phyloP scores from a whole-genome alignment of 92 coral and sea anemone genomes.

The Heliopora coerulea region DNA sequence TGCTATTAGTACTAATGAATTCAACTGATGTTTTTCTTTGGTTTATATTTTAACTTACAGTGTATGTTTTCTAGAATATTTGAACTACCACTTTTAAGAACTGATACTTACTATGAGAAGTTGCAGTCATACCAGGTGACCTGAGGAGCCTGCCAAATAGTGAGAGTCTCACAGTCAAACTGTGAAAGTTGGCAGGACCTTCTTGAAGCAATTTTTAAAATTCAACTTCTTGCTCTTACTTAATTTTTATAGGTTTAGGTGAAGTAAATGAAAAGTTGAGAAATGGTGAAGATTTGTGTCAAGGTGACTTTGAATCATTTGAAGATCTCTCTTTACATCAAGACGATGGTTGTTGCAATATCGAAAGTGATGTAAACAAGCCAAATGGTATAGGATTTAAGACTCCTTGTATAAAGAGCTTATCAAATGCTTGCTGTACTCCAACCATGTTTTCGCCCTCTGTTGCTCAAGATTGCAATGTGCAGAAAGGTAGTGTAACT shows the following conservation, averaged over 20 bases:
- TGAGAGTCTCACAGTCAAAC: too few relatives aligned
- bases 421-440: slow-evolving; percentile 12
- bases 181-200: too few relatives aligned
- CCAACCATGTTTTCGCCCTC: slow-evolving; percentile 19
- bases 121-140: too few relatives aligned
- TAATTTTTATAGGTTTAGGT: slow-evolving; percentile 72
- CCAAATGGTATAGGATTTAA: slow-evolving; percentile 9
- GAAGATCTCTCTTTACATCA: slow-evolving; percentile 20
- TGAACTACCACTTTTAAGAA: too few relatives aligned
- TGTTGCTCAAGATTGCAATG: neutral
- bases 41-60: too few relatives aligned
- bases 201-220: too few relatives aligned
- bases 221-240: too few relatives aligned
- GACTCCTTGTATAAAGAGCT: slow-evolving; percentile 22
- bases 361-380: neutral
- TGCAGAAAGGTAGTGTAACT: slow-evolving; percentile 9
- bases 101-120: too few relatives aligned
- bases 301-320: slow-evolving; percentile 53
- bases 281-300: slow-evolving; percentile 54
- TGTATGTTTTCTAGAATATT: too few relatives aligned
- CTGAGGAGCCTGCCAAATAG: too few relatives aligned
- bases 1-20: too few relatives aligned
- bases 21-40: too few relatives aligned
- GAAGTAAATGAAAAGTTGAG: slow-evolving; percentile 67
- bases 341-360: neutral